Conservation (phyloP, 2,113 vertebrate genomes). For the Macheiramphus alcinus region DNA sequence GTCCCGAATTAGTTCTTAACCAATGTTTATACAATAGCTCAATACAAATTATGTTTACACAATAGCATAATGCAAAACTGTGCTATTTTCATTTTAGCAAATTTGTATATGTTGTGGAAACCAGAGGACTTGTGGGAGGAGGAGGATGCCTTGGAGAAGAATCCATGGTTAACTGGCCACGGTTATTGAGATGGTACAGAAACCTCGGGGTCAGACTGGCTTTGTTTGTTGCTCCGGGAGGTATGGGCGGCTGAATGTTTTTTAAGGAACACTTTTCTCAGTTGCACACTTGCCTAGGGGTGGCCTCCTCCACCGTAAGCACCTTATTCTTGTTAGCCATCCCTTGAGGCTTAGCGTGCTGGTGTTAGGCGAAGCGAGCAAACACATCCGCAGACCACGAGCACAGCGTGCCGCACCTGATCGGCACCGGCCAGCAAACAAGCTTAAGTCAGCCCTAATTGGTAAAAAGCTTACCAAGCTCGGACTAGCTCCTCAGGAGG, state of each 20-base stretch:
- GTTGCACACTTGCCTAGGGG: not conserved
- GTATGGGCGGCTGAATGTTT: not conserved
- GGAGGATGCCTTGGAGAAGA: not conserved
- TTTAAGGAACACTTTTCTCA: not conserved
- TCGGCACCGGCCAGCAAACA: not conserved
- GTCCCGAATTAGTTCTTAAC: not conserved
- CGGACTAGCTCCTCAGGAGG: not conserved
- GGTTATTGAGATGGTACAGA: not conserved
- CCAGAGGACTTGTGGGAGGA: not conserved
- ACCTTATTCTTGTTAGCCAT: not conserved
- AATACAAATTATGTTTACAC: slow-evolving; percentile 15
- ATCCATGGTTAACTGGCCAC: not conserved
- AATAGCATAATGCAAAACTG: not conserved
- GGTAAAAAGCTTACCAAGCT: not conserved
- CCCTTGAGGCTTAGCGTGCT: not conserved
- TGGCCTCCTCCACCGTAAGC: not conserved
- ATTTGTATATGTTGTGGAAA: not conserved
- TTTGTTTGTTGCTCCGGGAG: not conserved
- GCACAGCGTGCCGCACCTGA: not conserved
- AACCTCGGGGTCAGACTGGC: not conserved
- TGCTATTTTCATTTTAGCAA: not conserved
- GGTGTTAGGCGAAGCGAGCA: not conserved
- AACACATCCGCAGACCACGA: fast-evolving
- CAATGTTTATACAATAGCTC: slow-evolving; percentile 6
- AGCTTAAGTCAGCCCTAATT: not conserved